Conservation (phyloP, 1,140 invertebrate species). For the Gryon sp. region DNA sequence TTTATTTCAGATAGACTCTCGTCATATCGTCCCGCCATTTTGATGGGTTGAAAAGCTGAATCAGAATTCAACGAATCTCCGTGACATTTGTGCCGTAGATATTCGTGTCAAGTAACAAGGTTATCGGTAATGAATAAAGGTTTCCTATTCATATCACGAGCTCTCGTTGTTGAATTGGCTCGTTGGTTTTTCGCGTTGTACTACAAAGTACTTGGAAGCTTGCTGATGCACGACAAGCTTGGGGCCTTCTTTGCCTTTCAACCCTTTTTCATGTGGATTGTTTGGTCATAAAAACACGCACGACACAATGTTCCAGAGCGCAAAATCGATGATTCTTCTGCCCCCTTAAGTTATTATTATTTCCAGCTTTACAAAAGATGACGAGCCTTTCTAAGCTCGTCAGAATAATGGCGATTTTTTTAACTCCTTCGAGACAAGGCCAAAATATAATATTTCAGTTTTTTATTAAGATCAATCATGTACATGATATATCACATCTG, state of each 20-base stretch:
- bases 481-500: too few relatives aligned
- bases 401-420: background rate
- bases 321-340: constrained; percentile 48
- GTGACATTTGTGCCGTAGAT: constrained; percentile 8
- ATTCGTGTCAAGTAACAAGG: constrained; percentile 37
- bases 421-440: background rate
- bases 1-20: too few relatives aligned
- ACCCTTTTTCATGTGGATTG: constrained; percentile 44
- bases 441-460: too few relatives aligned
- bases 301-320: constrained; percentile 26
- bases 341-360: constrained; percentile 19
- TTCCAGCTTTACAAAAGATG: constrained; percentile 11
- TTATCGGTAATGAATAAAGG: constrained; percentile 55
- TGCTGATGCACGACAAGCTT: constrained; percentile 12
- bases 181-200: constrained; percentile 50
- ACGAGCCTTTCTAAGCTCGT: background rate
- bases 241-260: constrained; percentile 29
- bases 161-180: constrained; percentile 49
- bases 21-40: too few relatives aligned
- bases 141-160: constrained; percentile 45
- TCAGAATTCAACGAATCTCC: constrained; percentile 10
- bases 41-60: constrained; percentile 10
- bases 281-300: constrained; percentile 39
- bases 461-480: too few relatives aligned
- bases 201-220: constrained; percentile 21